A percentile compares a stretch with the other conserved stretches of the same genome.
Conservation (phyloP, 1,140 invertebrate genomes). For the Whitmania pigra region DNA sequence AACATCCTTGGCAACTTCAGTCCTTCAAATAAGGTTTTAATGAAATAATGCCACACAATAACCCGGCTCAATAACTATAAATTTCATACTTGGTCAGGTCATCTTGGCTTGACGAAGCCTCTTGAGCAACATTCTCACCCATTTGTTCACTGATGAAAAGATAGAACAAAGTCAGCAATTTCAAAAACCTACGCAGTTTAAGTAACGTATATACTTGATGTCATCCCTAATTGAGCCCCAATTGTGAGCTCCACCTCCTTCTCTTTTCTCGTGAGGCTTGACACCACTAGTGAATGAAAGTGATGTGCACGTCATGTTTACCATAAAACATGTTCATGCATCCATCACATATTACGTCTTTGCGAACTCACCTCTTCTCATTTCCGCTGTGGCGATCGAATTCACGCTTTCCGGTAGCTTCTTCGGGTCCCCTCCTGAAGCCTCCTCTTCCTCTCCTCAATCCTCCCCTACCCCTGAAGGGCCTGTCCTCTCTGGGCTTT, state of each 20-base stretch:
- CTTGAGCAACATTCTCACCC: background rate
- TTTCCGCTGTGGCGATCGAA: constrained; percentile 87
- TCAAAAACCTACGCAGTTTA: too few species aligned
- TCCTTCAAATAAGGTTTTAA: constrained; percentile 41
- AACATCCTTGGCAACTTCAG: constrained; percentile 36
- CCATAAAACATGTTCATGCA: background rate
- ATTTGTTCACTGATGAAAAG: too few species aligned
- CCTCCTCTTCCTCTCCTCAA: constrained; percentile 38
- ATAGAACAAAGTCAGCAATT: too few species aligned
- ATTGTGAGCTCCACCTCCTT: constrained; percentile 82
- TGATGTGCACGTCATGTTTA: background rate
- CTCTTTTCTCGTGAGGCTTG: constrained; percentile 81
- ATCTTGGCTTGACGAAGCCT: constrained; percentile 25
- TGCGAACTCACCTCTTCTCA: constrained; percentile 63
- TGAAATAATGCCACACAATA: background rate
- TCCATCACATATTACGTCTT: too few species aligned
- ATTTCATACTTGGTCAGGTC: constrained; percentile 49
- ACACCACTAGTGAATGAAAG: constrained; percentile 56
- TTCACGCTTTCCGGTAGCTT: constrained; percentile 49
- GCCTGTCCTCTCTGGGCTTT: constrained; percentile 30
- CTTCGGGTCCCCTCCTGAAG: constrained; percentile 45
- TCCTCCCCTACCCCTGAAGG: constrained; percentile 32
- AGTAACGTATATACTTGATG: constrained; percentile 49
- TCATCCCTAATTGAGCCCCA: constrained; percentile 88
- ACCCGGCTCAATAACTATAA: constrained; percentile 39